Conservation (phyloP, 2,797 vertebrate species). For the Aotus griseimembra region DNA sequence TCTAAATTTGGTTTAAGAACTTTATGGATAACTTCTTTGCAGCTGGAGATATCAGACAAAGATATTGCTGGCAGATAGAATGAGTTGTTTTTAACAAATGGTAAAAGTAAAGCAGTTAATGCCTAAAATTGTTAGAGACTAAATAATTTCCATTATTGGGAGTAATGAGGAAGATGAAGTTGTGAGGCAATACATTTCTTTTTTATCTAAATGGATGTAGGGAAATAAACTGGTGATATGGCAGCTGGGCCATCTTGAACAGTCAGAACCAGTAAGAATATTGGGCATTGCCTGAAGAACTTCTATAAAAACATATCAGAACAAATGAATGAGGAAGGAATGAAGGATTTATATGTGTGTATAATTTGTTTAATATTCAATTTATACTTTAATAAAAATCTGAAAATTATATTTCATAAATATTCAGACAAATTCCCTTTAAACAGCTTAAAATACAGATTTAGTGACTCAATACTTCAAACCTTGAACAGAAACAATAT, state of each 20-base stretch:
- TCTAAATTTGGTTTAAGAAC: conserved; percentile 30
- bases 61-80: neutral
- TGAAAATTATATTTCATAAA: conserved; percentile 31
- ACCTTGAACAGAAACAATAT: conserved; percentile 20
- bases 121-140: neutral
- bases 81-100: neutral
- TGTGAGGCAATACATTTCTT: neutral
- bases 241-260: neutral
- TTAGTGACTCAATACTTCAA: conserved; percentile 7
- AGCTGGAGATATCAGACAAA: neutral
- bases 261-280: conserved; percentile 1
- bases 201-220: neutral
- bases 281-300: neutral
- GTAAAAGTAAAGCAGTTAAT: conserved; percentile 2
- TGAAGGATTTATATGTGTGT: neutral
- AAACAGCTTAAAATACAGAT: neutral
- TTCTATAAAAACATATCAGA: conserved; percentile 8
- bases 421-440: conserved; percentile 13
- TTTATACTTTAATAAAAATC: neutral
- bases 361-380: conserved; percentile 6
- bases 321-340: conserved; percentile 9
- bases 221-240: neutral
- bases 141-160: neutral
- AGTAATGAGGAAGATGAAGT: neutral
- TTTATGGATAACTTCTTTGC: conserved; percentile 5